Evolutionary conservation across 2,797 vertebrate species (phyloP).

Genomic region (Scarus forsteni): DNA sequence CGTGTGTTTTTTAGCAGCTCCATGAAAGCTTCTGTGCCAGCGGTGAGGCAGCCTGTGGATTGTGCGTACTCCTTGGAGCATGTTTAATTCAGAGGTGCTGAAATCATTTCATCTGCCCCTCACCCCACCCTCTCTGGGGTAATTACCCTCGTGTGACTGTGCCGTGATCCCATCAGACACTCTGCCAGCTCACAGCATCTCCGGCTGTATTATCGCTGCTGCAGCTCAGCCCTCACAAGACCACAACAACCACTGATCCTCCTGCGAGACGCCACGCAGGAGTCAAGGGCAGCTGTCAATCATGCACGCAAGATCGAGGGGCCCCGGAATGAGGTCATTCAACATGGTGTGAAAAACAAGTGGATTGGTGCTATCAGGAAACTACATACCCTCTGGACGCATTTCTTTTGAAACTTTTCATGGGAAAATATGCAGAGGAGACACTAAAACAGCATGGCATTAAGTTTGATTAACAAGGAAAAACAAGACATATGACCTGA

Average conservation of each 20-base stretch:
- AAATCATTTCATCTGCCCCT: slow-evolving; percentile 61
- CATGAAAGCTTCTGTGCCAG: slow-evolving; percentile 22
- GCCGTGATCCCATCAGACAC: slow-evolving; percentile 40
- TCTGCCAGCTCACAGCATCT: slow-evolving; percentile 22
- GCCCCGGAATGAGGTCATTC: slow-evolving; percentile 45
- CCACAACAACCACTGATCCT: slow-evolving; percentile 46
- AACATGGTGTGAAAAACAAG: slow-evolving; percentile 46
- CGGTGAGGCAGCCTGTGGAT: slow-evolving; percentile 44
- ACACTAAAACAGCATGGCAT: neutral
- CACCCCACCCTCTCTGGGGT: slow-evolving; percentile 37
- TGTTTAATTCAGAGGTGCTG: slow-evolving; percentile 72
- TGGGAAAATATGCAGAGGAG: slow-evolving; percentile 30
- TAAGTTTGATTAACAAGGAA: neutral
- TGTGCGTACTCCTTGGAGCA: slow-evolving; percentile 54
- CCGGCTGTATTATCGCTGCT: slow-evolving; percentile 17
- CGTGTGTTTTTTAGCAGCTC: slow-evolving; percentile 11
- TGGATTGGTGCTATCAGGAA: slow-evolving; percentile 36
- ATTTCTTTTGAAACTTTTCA: slow-evolving; percentile 35
- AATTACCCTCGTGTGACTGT: slow-evolving; percentile 64
- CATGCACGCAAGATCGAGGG: slow-evolving; percentile 37
- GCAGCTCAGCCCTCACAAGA: slow-evolving; percentile 35
- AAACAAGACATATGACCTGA: neutral
- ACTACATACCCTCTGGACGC: slow-evolving; percentile 23
- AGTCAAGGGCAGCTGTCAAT: slow-evolving; percentile 68
- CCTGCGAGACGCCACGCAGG: slow-evolving; percentile 25